A percentile compares a stretch with the other conserved stretches of the same genome.
Evolutionary conservation across 2,888 invertebrate species (phyloP).

Genomic region (Caenorhabditis doughertyi): DNA sequence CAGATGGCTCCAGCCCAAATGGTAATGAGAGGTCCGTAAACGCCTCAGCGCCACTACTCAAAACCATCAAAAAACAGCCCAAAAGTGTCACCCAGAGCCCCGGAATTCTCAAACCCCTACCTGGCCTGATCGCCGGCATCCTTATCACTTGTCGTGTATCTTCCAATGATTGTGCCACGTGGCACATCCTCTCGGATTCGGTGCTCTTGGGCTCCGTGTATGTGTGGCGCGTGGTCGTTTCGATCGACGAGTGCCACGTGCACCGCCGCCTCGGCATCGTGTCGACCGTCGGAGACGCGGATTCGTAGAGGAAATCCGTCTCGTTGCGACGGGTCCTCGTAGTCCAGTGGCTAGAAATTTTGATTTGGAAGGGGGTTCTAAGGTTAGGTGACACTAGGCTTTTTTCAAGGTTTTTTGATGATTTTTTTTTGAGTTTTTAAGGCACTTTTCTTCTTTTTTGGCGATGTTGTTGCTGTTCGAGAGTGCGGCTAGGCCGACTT

Average conservation of each 20-base stretch:
- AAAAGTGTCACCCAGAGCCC: slow-evolving; percentile 45
- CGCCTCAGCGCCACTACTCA: slow-evolving; percentile 27
- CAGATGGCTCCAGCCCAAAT: slow-evolving; percentile 71
- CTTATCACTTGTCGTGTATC: slow-evolving; percentile 95
- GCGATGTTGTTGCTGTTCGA: slow-evolving; percentile 32
- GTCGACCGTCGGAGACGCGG: slow-evolving; percentile 90
- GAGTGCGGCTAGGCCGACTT: slow-evolving; percentile 60
- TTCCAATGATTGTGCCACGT: slow-evolving; percentile 92
- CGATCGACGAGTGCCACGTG: slow-evolving; percentile 94
- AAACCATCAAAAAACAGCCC: slow-evolving; percentile 13
- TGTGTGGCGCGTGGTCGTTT: slow-evolving; percentile 91
- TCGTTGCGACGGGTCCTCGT: slow-evolving; percentile 94
- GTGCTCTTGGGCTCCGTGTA: slow-evolving; percentile 84
- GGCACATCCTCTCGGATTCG: slow-evolving; percentile 91
- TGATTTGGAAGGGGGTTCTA: slow-evolving; percentile 10
- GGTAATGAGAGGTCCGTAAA: slow-evolving; percentile 75
- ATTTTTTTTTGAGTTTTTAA: slow-evolving; percentile 6
- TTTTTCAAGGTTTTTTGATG: slow-evolving; percentile 21
- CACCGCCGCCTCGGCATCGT: slow-evolving; percentile 96
- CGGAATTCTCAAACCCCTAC: slow-evolving; percentile 50
- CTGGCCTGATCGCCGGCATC: slow-evolving; percentile 90
- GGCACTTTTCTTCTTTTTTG: slow-evolving; percentile 7
- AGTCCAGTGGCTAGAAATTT: slow-evolving; percentile 89
- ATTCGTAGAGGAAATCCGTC: slow-evolving; percentile 94
- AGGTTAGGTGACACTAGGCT: slow-evolving; percentile 48